phyloP scores from a whole-genome alignment of 2,113 vertebrate genomes.

The Oxygymnocypris stewartii region DNA sequence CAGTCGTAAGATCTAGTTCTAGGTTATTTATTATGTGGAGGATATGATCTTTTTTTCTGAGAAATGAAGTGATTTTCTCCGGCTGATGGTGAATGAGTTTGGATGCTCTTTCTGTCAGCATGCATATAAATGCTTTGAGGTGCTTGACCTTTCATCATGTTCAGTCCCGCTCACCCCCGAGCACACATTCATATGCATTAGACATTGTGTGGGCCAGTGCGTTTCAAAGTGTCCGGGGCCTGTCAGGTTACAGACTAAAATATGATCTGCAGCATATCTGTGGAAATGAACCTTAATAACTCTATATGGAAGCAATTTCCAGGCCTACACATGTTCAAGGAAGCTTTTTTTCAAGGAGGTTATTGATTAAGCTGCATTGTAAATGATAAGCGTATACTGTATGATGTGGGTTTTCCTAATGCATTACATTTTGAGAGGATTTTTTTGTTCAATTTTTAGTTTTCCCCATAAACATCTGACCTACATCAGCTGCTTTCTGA shows the following conservation, averaged over 20 bases:
- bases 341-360: background rate
- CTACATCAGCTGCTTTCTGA: conserved; percentile 40
- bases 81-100: background rate
- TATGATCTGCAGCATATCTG: conserved; percentile 5
- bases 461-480: conserved; percentile 20
- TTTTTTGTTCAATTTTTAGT: background rate
- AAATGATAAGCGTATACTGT: too few species aligned
- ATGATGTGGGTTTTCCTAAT: background rate
- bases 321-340: background rate
- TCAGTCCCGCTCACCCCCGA: background rate
- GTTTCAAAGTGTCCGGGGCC: conserved; percentile 25
- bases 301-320: background rate
- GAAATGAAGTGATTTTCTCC: background rate
- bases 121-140: conserved; percentile 30
- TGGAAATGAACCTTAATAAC: background rate
- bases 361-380: background rate
- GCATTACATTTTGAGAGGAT: too few species aligned
- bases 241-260: background rate
- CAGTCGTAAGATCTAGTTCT: too few species aligned
- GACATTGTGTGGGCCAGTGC: conserved; percentile 35
- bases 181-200: conserved; percentile 43
- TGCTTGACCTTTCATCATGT: conserved; percentile 36
- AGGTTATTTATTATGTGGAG: background rate
- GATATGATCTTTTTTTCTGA: background rate
- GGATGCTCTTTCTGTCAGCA: conserved; percentile 7